Evolutionary conservation across 2,888 invertebrate genomes (phyloP), one percentile per base, ranked within the genome.

Genomic region (Melanostoma scalare): DNA sequence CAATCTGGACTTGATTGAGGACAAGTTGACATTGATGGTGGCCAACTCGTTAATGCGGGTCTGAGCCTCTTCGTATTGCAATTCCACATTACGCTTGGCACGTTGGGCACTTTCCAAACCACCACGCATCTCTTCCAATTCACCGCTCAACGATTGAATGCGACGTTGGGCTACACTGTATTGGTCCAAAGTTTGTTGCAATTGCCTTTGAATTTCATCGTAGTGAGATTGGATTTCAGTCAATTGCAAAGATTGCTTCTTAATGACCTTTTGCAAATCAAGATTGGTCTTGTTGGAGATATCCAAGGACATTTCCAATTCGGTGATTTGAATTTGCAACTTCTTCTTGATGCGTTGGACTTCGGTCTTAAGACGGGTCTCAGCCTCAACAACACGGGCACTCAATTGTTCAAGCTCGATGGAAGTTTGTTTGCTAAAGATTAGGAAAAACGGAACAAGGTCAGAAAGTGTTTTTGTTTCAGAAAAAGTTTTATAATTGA

Each of bases 261-360:
- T 99, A 94, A 98, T 96, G 90, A 97, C 96, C 94, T 98, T 98
- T 93, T 98, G 98, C 91, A 98, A 94, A 91, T 98, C 97, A 90
- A 98, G 95, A 94, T 98, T 98, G 93, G 96, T 97, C 94, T 99
- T 98, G 94, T 99, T 99, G 93, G 98, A 97, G 88, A 98, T 97
- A 92, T 99, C 99, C 92, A 99, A 94, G 73, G 97, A 96, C 93
- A 98, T 94, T 92, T 98, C 98, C 90, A 99, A 93, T 92, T 99
- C 98, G 89, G 98, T 98, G 92, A 99, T 98, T 90, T 97, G 97
- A 91, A 98, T 96, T 93, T 98, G 98, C 91, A 98, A 93, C 96
- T 99, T 99, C 97, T 99, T 99, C 96, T 98, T 98, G 93, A 99
- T 96, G 92, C 98, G 97, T 87, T 95, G 94, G 75, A 99, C 97